These are phyloP conservation scores for Leuciscus waleckii DNA, from an alignment of 2,797 vertebrate species.

Conservation along the genomic window DNA sequence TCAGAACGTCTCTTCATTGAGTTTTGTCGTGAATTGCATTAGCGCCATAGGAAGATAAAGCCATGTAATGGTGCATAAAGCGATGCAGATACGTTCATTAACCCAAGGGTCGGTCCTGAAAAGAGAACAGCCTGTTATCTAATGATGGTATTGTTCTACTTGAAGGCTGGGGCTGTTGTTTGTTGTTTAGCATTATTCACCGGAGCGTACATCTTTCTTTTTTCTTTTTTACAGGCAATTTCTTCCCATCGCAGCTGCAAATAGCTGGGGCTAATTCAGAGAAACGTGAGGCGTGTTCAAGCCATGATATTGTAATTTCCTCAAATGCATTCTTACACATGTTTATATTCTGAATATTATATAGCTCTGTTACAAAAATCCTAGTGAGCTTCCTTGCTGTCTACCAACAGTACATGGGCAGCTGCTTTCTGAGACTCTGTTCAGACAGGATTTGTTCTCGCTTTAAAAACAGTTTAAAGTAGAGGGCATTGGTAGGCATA, in stretches of 20 bases:
- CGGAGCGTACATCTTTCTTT: neutral
- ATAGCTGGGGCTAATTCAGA: slow-evolving; percentile 48
- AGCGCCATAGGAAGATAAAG: slow-evolving; percentile 53
- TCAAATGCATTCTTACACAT: slow-evolving; percentile 12
- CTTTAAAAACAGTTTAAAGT: neutral
- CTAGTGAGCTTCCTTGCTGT: neutral
- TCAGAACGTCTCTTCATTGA: slow-evolving; percentile 27
- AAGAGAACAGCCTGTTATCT: slow-evolving; percentile 61
- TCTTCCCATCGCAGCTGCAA: slow-evolving; percentile 48
- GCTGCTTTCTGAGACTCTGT: neutral
- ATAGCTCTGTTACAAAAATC: neutral
- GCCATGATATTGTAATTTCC: slow-evolving; percentile 48
- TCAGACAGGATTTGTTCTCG: neutral
- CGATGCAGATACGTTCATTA: slow-evolving; percentile 62
- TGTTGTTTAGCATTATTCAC: slow-evolving; percentile 50
- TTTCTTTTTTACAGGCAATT: slow-evolving; percentile 20
- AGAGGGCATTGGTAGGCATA: neutral
- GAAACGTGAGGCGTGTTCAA: slow-evolving; percentile 8
- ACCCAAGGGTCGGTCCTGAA: slow-evolving; percentile 60
- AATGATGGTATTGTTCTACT: slow-evolving; percentile 53
- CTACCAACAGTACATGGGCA: neutral
- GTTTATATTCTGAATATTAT: slow-evolving; percentile 2
- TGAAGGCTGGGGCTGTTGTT: slow-evolving; percentile 47
- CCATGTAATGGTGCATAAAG: slow-evolving; percentile 61
- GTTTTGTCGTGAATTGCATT: slow-evolving; percentile 38